Evolutionary conservation across 2,888 invertebrate genomes (phyloP), one percentile per base, ranked within the genome.

Genomic region (Stenoptilia bipunctidactyla): DNA sequence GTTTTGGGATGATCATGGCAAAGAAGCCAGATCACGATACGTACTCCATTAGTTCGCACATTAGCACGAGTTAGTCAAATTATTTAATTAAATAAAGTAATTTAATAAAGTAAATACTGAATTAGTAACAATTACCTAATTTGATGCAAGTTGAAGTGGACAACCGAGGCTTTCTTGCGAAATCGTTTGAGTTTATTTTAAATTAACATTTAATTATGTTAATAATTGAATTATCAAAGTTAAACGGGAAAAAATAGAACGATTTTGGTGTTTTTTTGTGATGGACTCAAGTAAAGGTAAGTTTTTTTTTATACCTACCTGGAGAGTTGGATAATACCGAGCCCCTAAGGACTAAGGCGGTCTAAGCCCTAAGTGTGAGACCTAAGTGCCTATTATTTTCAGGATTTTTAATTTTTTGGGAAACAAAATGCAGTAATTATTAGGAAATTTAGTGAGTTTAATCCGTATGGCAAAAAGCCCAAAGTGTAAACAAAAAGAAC

Each of bases 61-160:
- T 83, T 83, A 82, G 68, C 47, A 53, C 58, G 71, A 75, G 77
- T 83, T 82, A 82, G 80, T 73, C 66, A 70, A 77, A 80, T 82
- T 77, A 80, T 77, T 70, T 69, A 82, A 83, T 83, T 83, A 79
- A 60, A 69, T 71, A 70, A 72, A 73, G 79, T 83, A 82, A 83
- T 83, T 77, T 66, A 82, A 83, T 83, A 83, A 83, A 68, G 61
- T 59, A 83, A 68, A 60, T 60, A 48, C 65, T 67, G 76, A 58
- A 79, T 80, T 82, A 79, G 80, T 82, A 80, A 72, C 72, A 71
- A 70, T 70, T 52, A 36, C 46, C 58, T 62, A 47, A 50, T 56
- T 53, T 56, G 52, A 70, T 72, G 56, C 61, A 53, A 52, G 59
- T 57, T 55, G 52, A 52, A 60, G 50, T 55, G 64, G 62, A 63